Evolutionary conservation across 2,888 invertebrate genomes (phyloP).

Genomic region (Molorchus minor): DNA sequence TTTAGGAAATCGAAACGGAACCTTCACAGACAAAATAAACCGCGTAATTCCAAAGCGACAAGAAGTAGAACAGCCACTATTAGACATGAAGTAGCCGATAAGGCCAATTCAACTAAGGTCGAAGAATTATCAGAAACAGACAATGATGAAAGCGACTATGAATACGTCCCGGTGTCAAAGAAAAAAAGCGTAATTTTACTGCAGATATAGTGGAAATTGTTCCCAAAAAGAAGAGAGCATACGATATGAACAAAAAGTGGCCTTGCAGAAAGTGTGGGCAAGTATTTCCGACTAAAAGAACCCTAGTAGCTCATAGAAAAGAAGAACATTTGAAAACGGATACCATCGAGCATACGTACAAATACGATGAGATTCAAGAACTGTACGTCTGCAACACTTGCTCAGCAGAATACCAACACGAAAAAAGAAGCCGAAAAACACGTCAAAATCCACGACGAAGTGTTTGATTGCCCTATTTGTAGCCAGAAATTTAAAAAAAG

Average conservation of each 20-base stretch:
- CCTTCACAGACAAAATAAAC: background rate
- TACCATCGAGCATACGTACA: slow-evolving; percentile 48
- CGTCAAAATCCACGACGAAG: slow-evolving; percentile 50
- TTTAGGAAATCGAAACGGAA: background rate
- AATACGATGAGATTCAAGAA: slow-evolving; percentile 50
- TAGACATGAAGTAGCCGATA: slow-evolving; percentile 1
- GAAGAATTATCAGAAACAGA: slow-evolving; percentile 15
- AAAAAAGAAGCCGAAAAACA: slow-evolving; percentile 50
- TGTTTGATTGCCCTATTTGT: slow-evolving; percentile 62
- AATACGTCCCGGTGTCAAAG: slow-evolving; percentile 23
- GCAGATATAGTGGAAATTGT: slow-evolving; percentile 16
- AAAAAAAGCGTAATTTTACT: slow-evolving; percentile 22
- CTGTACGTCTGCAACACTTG: slow-evolving; percentile 51
- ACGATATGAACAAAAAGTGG: slow-evolving; percentile 40
- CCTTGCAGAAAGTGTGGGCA: slow-evolving; percentile 51
- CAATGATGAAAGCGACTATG: slow-evolving; percentile 17
- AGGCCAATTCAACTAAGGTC: background rate
- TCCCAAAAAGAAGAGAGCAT: slow-evolving; percentile 18
- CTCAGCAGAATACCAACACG: slow-evolving; percentile 48
- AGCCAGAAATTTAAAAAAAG: slow-evolving; percentile 52
- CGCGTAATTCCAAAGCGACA: background rate
- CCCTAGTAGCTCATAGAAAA: slow-evolving; percentile 49
- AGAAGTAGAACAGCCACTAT: background rate
- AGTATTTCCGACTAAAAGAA: slow-evolving; percentile 44
- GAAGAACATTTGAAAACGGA: slow-evolving; percentile 56